Evolutionary conservation across 2,797 vertebrate genomes (phyloP).

Genomic region (Malacoraja senta): DNA sequence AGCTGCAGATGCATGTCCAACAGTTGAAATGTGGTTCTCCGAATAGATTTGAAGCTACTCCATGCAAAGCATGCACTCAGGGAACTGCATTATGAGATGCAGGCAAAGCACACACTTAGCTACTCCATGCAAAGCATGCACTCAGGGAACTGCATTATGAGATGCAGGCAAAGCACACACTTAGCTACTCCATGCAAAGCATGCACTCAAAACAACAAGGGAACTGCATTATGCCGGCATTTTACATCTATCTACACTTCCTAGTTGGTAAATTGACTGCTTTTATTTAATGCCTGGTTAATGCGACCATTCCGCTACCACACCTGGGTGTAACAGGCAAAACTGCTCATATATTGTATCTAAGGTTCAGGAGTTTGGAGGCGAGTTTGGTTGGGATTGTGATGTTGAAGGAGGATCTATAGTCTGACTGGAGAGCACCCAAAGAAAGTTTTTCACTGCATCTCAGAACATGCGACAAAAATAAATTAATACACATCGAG

Average conservation of each 20-base stretch:
- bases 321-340: background rate
- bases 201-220: background rate
- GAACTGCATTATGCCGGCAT: background rate
- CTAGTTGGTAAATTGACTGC: background rate
- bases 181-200: background rate
- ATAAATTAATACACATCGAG: background rate
- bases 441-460: too few relatives aligned
- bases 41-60: background rate
- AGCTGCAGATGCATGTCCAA: background rate
- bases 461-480: too few relatives aligned
- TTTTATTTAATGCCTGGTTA: background rate
- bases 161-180: too few relatives aligned
- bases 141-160: too few relatives aligned
- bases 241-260: background rate
- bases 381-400: too few relatives aligned
- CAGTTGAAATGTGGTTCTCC: background rate
- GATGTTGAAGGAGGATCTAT: too few relatives aligned
- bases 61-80: too few relatives aligned
- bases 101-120: too few relatives aligned
- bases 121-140: background rate
- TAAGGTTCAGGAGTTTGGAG: too few relatives aligned
- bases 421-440: too few relatives aligned
- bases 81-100: too few relatives aligned
- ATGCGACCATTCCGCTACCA: background rate
- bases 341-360: background rate